Base-by-base conservation (phyloP, 2,888 invertebrate species). In the Podabrus alpinus region DNA sequence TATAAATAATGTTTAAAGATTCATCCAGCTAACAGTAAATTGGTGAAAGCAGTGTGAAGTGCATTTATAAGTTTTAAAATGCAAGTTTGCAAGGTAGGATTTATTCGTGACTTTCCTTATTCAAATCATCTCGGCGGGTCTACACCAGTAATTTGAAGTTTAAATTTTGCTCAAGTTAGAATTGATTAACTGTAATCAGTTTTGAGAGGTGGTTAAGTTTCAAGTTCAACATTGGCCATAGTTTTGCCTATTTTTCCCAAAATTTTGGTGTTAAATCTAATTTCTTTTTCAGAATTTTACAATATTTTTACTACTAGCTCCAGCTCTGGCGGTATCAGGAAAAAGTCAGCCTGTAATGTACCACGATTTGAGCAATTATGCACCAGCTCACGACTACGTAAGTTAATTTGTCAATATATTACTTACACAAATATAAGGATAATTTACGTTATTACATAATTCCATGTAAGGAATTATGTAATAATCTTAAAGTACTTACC, bases 1-100 rank as follows among this genome's bases (percentile, higher is more conserved):
- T 84, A 85, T 85, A 84, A 84, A 84, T 83, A 80, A 82, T 81
- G 80, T 80, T 77, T 75, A 68, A 79, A 80, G 83, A 83, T 83
- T 82, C 80, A 79, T 45, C 82, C 79, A 66, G 72, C 76, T 78
- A 79, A 77, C 81, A 83, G 45, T 45, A 45, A 45, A 84, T 84
- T 75, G 77, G 85, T 84, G 85, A 85, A 85, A 85, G 84, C 83
- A 78, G 80, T 82, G 78, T 78, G 79, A 72, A 25, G 64, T 71
- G 61, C 15, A 29, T 29, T 62, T 11, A 71, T 71, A 62, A 16
- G 21, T 72, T 72, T 72, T 61, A 68, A 67, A 72, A 72, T 21
- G 66, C n/a, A 21, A 16, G 59, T 61, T 67, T 19, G 21, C 62
- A 64, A 64, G 62, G 62, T 64, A 19, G 21, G 62, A 64, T 19